These are phyloP conservation scores for Helarctos malayanus DNA, from an alignment of 2,797 vertebrate genomes.

Conservation along the genomic window DNA sequence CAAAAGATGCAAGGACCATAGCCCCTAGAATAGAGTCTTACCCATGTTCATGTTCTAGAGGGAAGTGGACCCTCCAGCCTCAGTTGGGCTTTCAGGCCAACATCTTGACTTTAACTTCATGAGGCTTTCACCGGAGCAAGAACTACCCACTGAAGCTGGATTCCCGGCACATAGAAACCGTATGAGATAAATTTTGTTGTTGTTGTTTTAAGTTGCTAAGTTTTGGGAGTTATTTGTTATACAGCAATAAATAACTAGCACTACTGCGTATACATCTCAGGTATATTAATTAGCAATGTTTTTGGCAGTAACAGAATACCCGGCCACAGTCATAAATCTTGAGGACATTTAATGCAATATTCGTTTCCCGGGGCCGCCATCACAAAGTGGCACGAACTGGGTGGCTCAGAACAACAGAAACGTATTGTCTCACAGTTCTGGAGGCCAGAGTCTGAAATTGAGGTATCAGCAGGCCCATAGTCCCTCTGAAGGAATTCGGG, in stretches of 20 bases:
- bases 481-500: background rate
- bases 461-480: background rate
- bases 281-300: background rate
- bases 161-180: background rate
- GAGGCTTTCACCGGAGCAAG: background rate
- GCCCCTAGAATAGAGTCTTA: background rate
- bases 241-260: background rate
- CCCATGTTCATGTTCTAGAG: background rate
- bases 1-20: background rate
- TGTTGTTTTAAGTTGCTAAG: background rate
- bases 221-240: background rate
- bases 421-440: background rate
- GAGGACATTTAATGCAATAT: background rate
- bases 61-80: background rate
- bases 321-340: background rate
- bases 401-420: background rate
- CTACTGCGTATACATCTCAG: background rate
- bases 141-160: background rate
- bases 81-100: background rate
- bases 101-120: background rate
- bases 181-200: background rate
- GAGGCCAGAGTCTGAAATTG: background rate
- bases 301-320: background rate
- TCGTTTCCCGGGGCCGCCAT: background rate
- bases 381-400: background rate